Base-by-base conservation (phyloP, 2,113 vertebrate species). In the Hystrix cristata region DNA sequence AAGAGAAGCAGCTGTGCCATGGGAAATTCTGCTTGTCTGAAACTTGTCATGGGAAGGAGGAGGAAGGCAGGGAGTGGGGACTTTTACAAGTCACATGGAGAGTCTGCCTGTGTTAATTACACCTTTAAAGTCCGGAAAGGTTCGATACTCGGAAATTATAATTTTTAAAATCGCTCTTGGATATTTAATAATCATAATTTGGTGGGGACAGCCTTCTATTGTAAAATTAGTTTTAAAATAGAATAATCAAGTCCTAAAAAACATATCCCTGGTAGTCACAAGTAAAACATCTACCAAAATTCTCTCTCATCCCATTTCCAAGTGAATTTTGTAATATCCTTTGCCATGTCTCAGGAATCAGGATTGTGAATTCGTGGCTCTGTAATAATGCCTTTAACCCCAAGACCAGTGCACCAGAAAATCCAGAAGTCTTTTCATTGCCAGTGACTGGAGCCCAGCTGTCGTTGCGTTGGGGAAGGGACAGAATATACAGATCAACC, bases 211-310 rank as follows among this genome's bases (percentile, higher is more conserved):
- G 14, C 7, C 15, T 78, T 82, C 82, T 65, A 57, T 76, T 87
- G 9, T 60, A 65, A 78, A 83, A 67, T 91, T 76, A 78, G 43
- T 80, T 81, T 79, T 86, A 81, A 90, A n/a, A 34, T 76, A 80
- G 83, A 94, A 29, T 79, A 76, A 62, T 60, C n/a, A 48, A 65
- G 38, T 64, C 38, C n/a, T 87, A 62, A 81, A 46, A 67, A 81
- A 71, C 29, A 62, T 7, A 72, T 86, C 27, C 48, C 27, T 81
- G 69, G 38, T 91, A 62, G 27, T 74, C 48, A 29, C 6, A 84
- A 87, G 3, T 78, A 51, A 27, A 76, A 51, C 48, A 55, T 74
- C 60, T 29, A 82, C 38, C 38, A 83, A 71, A 90, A 94, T 72
- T 72, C 46, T 51, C 1, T 88, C 53, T 76, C 46, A 7, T 46